These are phyloP conservation scores for Oceanodroma tethys DNA, from an alignment of 2,113 vertebrate species.

Conservation along the genomic window DNA sequence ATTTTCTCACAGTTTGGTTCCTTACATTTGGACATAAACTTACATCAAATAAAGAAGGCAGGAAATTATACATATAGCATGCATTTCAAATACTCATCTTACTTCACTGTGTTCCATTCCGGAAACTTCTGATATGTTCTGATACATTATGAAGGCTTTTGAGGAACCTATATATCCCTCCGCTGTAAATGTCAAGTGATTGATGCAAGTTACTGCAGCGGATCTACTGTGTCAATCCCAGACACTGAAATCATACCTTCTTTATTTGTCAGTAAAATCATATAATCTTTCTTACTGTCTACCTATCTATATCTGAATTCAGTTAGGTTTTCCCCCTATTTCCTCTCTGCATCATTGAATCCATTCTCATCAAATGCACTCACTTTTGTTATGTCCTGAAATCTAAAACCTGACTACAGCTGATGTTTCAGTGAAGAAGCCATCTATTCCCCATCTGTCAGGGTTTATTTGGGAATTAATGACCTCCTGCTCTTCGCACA, in stretches of 20 bases:
- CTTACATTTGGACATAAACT: not conserved
- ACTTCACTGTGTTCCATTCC: not conserved
- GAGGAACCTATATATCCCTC: not conserved
- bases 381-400: not conserved
- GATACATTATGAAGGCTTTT: not conserved
- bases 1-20: too few species aligned
- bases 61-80: not conserved
- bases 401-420: not conserved
- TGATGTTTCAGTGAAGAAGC: not conserved
- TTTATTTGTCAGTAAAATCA: not conserved
- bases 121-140: not conserved
- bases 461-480: not conserved
- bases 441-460: not conserved
- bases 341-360: not conserved
- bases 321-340: not conserved
- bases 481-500: not conserved
- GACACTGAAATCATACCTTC: not conserved
- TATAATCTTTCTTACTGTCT: not conserved
- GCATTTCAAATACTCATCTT: not conserved
- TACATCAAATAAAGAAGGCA: not conserved
- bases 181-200: not conserved
- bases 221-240: not conserved
- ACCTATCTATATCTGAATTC: not conserved
- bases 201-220: not conserved
- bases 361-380: not conserved